A percentile compares a stretch with the other conserved stretches of the same genome.
Evolutionary conservation across 1,140 invertebrate species (phyloP).

Genomic region (Drosophila subobscura): DNA sequence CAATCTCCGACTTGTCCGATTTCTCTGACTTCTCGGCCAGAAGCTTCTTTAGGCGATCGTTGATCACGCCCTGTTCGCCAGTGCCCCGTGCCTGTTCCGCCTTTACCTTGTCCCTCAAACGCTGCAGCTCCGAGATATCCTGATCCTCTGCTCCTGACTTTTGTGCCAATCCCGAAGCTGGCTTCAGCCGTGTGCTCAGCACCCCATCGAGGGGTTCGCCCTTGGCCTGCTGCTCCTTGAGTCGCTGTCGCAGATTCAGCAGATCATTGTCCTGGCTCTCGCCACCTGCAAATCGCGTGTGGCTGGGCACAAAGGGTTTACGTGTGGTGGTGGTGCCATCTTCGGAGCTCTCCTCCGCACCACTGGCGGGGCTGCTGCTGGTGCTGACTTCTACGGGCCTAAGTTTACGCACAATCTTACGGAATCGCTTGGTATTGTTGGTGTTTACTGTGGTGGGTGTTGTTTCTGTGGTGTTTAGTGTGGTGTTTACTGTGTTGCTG

Average conservation of each 20-base stretch:
- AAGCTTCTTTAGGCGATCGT: conserved; percentile 60
- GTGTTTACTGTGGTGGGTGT: conserved; percentile 18
- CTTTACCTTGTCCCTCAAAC: conserved; percentile 69
- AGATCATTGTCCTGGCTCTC: conserved; percentile 28
- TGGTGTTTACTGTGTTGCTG: conserved; percentile 14
- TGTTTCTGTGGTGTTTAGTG: conserved; percentile 31
- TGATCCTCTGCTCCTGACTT: conserved; percentile 15
- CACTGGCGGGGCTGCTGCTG: conserved; percentile 7
- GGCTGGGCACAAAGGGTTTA: conserved; percentile 56
- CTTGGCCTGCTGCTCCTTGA: conserved; percentile 54
- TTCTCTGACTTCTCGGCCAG: conserved; percentile 37
- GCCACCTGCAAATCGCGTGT: conserved; percentile 29
- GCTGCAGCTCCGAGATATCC: conserved; percentile 52
- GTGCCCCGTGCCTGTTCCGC: conserved; percentile 55
- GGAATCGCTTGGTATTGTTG: conserved; percentile 64
- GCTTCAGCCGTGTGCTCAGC: conserved; percentile 36
- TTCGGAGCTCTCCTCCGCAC: conserved; percentile 11
- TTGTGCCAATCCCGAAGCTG: background rate
- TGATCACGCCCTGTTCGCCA: conserved; percentile 63
- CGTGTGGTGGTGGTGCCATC: conserved; percentile 46
- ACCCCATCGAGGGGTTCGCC: conserved; percentile 43
- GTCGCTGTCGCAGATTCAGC: conserved; percentile 52
- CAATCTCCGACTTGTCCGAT: background rate
- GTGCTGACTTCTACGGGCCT: conserved; percentile 36
- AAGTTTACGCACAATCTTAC: conserved; percentile 77